phyloP scores from a whole-genome alignment of 2,888 invertebrate species.

The Augochlorella aurata region DNA sequence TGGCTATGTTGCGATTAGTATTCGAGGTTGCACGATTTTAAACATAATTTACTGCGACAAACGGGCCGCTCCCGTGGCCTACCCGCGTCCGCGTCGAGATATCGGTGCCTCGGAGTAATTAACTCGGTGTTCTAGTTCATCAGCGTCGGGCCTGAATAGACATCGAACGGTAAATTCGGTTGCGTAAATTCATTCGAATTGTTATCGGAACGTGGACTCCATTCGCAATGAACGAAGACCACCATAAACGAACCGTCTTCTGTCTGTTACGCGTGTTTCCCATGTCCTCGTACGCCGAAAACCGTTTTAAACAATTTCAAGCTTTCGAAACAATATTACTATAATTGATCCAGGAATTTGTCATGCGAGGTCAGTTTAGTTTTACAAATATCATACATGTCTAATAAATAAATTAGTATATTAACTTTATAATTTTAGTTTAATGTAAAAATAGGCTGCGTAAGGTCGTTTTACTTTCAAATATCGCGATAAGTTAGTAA shows the following conservation, averaged over 20 bases:
- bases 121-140: conserved; percentile 33
- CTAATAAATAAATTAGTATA: no score
- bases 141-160: conserved; percentile 30
- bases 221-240: not conserved
- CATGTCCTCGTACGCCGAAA: not conserved
- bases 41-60: conserved; percentile 31
- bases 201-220: not conserved
- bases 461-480: no score
- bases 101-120: conserved; percentile 34
- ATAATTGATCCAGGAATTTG: not conserved
- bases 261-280: not conserved
- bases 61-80: conserved; percentile 25
- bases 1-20: conserved; percentile 5
- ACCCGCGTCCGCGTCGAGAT: conserved; percentile 13
- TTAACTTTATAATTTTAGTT: no score
- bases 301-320: not conserved
- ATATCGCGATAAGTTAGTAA: no score
- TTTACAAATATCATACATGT: no score
- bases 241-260: not conserved
- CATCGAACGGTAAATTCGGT: conserved; percentile 28
- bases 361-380: no score
- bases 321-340: not conserved
- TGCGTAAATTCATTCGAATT: conserved; percentile 31
- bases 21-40: conserved; percentile 26
- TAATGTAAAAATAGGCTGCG: no score